A percentile compares a stretch with the other conserved stretches of the same genome.
Conservation (phyloP, 2,888 invertebrate species). For the Uloborus plumipes region DNA sequence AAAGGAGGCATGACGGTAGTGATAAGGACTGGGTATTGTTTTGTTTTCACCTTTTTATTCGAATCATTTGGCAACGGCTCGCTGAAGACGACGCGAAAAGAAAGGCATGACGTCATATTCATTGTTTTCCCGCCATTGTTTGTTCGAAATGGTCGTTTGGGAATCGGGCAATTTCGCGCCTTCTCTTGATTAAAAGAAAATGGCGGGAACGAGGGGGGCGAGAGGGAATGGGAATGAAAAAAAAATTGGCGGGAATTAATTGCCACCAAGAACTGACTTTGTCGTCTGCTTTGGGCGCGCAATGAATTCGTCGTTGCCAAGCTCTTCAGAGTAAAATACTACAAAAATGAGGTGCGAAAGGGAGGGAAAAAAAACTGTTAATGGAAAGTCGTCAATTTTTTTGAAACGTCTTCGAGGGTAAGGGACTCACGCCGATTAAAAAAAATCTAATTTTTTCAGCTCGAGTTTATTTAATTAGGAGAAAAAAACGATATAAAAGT, state of each 20-base stretch:
- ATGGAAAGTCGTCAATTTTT: conserved; percentile 64
- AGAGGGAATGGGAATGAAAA: conserved; percentile 25
- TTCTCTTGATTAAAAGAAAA: conserved; percentile 64
- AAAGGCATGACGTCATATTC: conserved; percentile 61
- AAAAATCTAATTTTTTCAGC: conserved; percentile 51
- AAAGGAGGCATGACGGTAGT: conserved; percentile 23
- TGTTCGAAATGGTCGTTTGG: conserved; percentile 64
- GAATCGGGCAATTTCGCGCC: conserved; percentile 63
- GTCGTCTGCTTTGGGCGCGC: conserved; percentile 49
- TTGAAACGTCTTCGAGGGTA: conserved; percentile 36
- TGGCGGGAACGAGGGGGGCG: conserved; percentile 20
- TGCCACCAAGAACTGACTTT: conserved; percentile 62
- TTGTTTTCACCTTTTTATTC: conserved; percentile 64
- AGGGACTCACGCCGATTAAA: conserved; percentile 56
- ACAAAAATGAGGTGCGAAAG: conserved; percentile 51
- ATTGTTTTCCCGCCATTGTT: conserved; percentile 64
- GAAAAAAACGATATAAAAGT: conserved; percentile 62
- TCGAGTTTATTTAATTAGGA: conserved; percentile 63
- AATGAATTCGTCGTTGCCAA: conserved; percentile 61
- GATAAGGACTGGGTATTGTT: conserved; percentile 60
- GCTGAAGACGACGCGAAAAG: conserved; percentile 33
- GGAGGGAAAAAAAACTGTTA: conserved; percentile 49
- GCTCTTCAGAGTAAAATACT: conserved; percentile 60
- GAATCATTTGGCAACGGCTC: conserved; percentile 46
- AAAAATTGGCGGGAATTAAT: conserved; percentile 58